A percentile compares a stretch with the other conserved stretches of the same genome.
These are phyloP conservation scores for Capromys pilorides DNA, from an alignment of 2,797 vertebrate species.

Conservation along the genomic window DNA sequence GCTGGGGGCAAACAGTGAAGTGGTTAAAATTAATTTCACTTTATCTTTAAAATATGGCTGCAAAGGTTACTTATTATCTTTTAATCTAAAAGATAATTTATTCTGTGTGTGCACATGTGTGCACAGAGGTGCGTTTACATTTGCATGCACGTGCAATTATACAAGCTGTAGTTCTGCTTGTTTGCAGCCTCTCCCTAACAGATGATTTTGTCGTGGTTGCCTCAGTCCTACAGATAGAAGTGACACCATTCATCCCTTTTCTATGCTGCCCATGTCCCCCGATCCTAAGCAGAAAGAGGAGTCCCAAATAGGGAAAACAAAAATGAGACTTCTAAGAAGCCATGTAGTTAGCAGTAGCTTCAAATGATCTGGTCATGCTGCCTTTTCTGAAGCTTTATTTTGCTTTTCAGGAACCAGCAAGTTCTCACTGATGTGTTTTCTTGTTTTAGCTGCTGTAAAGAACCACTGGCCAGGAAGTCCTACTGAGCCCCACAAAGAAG, in stretches of 20 bases:
- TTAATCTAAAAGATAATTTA: conserved; percentile 38
- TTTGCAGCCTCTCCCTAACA: background rate
- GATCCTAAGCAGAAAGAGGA: background rate
- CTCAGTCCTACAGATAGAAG: background rate
- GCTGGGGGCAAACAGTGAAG: background rate
- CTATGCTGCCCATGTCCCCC: background rate
- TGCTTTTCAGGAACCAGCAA: conserved; percentile 3
- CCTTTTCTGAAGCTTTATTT: conserved; percentile 7
- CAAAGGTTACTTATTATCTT: background rate
- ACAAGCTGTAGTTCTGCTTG: background rate
- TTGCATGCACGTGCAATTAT: background rate
- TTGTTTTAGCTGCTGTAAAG: conserved; percentile 52
- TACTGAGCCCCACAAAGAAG: conserved; percentile 35
- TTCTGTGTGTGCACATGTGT: background rate
- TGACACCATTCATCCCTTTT: conserved; percentile 58
- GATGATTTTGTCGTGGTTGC: conserved; percentile 19
- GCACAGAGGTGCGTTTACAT: background rate
- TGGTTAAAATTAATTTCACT: background rate
- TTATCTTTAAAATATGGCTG: background rate
- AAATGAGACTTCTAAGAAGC: background rate
- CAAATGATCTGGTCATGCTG: background rate
- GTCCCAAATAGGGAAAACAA: conserved; percentile 2
- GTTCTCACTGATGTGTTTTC: background rate
- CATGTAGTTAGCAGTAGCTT: background rate
- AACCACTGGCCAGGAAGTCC: conserved; percentile 28